Evolutionary conservation across 2,797 vertebrate species (phyloP), one percentile per base, ranked within the genome.

Genomic region (Dendrocincla tyrannina): DNA sequence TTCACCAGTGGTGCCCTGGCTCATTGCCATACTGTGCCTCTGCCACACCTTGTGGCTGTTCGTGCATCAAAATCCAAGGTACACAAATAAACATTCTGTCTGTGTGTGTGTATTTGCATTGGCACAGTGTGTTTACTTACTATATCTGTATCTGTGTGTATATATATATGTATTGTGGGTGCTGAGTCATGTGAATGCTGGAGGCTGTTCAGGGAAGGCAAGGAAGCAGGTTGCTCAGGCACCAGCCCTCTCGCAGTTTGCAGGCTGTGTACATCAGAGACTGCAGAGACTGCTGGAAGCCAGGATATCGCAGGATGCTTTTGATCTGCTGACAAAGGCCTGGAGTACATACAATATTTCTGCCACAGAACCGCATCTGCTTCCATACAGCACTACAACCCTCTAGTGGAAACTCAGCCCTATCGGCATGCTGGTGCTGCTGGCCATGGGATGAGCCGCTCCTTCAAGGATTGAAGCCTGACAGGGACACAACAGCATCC

Each of bases 311-410:
- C 87, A 88, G 87, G 79, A 73, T 63, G 87, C 85, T 84, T 94
- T 86, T 92, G 78, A 96, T 93, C 91, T 92, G 82, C 93, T 96
- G 91, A 95, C 92, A 94, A 92, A 96, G 92, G 69, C 69, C 60
- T 55, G 50, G 82, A 91, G 62, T 68, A 50, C 55, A 10, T 8
- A 28, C 53, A 49, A 1, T 50, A 52, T 81, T 84, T 59, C 73
- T 92, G 82, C 73, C 86, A 81, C 64, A 8, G 69, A 78, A 33
- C 64, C 0, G 10, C 24, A 1, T 66, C 79, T 52, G 41, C 58
- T 94, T 95, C 85, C 1, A 2, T 53, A 94, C 91, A 94, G 78
- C 92, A 62, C 91, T 95, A 96, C 96, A 96, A 95, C 95, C 96
- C 95, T 87, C 95, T 96, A 96, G 93, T 93, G 92, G 93, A 93